Evolutionary conservation across 2,888 invertebrate genomes (phyloP), one percentile per base, ranked within the genome.

Genomic region (Hedychridium roseum): DNA sequence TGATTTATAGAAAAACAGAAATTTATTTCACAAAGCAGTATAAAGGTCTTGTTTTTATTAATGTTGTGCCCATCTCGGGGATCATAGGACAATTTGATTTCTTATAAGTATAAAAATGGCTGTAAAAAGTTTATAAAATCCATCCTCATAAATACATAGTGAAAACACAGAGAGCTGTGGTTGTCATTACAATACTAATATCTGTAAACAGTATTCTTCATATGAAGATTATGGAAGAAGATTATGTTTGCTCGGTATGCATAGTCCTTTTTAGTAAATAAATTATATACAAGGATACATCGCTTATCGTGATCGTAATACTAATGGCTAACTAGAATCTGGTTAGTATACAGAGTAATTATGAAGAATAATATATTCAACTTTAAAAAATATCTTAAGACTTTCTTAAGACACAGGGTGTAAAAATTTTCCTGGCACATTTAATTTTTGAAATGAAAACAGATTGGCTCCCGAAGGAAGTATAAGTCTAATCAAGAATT

Each of bases 281-380:
- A 63, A 63, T 64, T 63, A 63, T 63, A 64, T 63, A 63, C 63
- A 63, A 60, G 50, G 48, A 44, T 30, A 53, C 53, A 60, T 64
- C 32, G 4, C 34, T 32, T 16, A 5, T 32, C 9, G 16, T 32
- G 15, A n/a, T 16, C 15, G 52, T 57, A 64, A 62, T 54, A 64
- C 57, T 64, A 62, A 54, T 44, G 60, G 35, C 52, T 62, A 64
- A 52, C 52, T 62, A 62, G 45, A 42, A 50, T 43, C 53, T 46
- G 50, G 36, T 62, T 64, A 57, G 60, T 53, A 54, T 42, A 52
- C 49, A 63, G 64, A 54, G 62, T 59, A 60, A 23, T 23, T 23
- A 23, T 23, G 23, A 6, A 6, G 5, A 9, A 6, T 6, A 23
- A 5, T 6, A 23, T 23, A 23, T 9, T 6, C 5, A 23, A 6